Conservation (phyloP, 2,797 vertebrate genomes). For the Melopsittacus undulatus region DNA sequence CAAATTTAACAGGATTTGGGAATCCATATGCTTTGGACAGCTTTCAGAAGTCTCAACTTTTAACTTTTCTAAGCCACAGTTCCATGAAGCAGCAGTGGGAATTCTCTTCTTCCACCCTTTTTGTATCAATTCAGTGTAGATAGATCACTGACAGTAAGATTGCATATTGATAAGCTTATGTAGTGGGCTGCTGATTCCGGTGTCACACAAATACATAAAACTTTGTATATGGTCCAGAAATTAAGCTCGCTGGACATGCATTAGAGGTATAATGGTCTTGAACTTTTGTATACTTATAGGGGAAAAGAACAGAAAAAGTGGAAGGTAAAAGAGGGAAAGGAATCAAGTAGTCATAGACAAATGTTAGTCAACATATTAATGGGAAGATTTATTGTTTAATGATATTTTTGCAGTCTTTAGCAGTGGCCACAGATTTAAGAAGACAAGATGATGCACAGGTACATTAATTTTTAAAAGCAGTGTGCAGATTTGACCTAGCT, state of each 20-base stretch:
- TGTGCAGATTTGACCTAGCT: conserved; percentile 5
- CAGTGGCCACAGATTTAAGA: neutral
- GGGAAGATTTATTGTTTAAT: neutral
- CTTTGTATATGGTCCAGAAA: neutral
- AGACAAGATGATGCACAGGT: neutral
- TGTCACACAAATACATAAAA: neutral
- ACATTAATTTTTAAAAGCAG: neutral
- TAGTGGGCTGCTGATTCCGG: neutral
- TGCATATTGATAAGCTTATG: neutral
- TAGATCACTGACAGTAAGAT: neutral
- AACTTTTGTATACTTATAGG: neutral
- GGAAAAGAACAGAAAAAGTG: neutral
- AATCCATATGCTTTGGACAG: neutral
- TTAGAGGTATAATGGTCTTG: neutral
- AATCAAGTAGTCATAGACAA: neutral
- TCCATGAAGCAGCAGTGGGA: neutral
- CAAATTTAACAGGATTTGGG: neutral
- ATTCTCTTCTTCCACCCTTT: neutral
- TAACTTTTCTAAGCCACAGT: neutral
- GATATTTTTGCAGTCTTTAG: neutral
- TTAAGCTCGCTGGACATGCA: neutral
- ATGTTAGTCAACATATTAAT: neutral
- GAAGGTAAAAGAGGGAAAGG: neutral
- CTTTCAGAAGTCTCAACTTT: neutral
- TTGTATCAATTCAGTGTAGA: neutral